Evolutionary conservation across 2,888 invertebrate genomes (phyloP), one percentile per base, ranked within the genome.

Genomic region (Luperina nickerlii): DNA sequence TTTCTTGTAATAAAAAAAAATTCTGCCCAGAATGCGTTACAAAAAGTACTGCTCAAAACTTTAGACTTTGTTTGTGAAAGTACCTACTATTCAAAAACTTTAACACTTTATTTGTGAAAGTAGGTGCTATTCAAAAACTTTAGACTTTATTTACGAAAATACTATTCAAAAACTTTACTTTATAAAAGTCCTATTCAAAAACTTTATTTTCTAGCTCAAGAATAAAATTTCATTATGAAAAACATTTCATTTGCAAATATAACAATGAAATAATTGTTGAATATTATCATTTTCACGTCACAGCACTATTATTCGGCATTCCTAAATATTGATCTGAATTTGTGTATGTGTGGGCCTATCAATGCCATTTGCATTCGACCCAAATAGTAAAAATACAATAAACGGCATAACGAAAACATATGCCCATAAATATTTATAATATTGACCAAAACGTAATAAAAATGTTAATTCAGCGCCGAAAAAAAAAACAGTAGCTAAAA

Each of bases 301-400:
- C 72, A 74, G 27, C 72, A 73, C 32, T 74, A 79, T 78, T 82
- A 65, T 81, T 51, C 72, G 18, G 38, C 54, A 78, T 84, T 83
- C 72, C 71, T 62, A 79, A 74, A 86, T 86, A 76, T 84, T 78
- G 76, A 82, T 72, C 78, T 76, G 76, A 84, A 79, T 79, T 80
- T 72, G 38, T 82, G 45, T 62, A 60, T 74, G 74, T 87, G 74
- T 83, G 81, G 87, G 87, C 71, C 48, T 77, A 89, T 83, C 82
- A 82, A 71, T 76, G 62, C 65, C 45, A 87, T 88, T 81, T 86
- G 82, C 88, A 87, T 89, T 85, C 74, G 74, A 83, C 87, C 89
- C 85, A 91, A 85, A 90, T 88, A 87, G 76, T 84, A 79, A 81
- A 86, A 90, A 89, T 85, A 82, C 82, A 88, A 88, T 89, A 90